Evolutionary conservation across 2,888 invertebrate genomes (phyloP).

Genomic region (Pollenia angustigena): DNA sequence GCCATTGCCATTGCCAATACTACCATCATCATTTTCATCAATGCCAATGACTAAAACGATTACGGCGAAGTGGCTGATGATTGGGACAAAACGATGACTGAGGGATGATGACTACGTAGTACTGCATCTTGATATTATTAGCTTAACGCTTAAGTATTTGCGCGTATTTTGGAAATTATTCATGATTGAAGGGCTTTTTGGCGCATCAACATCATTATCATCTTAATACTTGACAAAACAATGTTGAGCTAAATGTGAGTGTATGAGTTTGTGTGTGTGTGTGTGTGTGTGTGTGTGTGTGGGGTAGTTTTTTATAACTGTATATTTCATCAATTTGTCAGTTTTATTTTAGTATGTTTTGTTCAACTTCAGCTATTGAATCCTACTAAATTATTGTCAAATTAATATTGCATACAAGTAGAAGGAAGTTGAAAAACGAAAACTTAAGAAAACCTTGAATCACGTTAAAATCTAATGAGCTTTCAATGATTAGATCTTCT

Average conservation of each 20-base stretch:
- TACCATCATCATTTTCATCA: slow-evolving; percentile 67
- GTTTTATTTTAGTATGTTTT: slow-evolving; percentile 23
- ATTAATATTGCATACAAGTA: slow-evolving; percentile 58
- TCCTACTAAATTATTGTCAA: slow-evolving; percentile 63
- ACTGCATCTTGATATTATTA: slow-evolving; percentile 72
- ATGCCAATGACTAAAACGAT: slow-evolving; percentile 64
- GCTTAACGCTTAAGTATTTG: slow-evolving; percentile 72
- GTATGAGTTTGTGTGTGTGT: background rate
- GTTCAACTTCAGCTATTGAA: slow-evolving; percentile 37
- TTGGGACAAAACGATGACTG: slow-evolving; percentile 1
- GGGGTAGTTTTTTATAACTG: background rate
- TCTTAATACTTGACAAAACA: slow-evolving; percentile 53
- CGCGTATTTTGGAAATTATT: slow-evolving; percentile 67
- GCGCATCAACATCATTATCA: slow-evolving; percentile 66
- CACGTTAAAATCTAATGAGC: slow-evolving; percentile 33
- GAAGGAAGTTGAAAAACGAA: background rate
- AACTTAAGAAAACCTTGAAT: slow-evolving; percentile 23
- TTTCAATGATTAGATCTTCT: slow-evolving; percentile 23
- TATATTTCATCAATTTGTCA: slow-evolving; percentile 25
- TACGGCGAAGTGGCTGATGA: slow-evolving; percentile 53
- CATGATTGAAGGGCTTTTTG: slow-evolving; percentile 66
- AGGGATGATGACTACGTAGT: slow-evolving; percentile 45
- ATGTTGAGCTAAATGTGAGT: background rate
- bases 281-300: background rate
- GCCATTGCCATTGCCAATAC: slow-evolving; percentile 72